phyloP scores from a whole-genome alignment of 2,888 invertebrate species.

The Halocaridina rubra region DNA sequence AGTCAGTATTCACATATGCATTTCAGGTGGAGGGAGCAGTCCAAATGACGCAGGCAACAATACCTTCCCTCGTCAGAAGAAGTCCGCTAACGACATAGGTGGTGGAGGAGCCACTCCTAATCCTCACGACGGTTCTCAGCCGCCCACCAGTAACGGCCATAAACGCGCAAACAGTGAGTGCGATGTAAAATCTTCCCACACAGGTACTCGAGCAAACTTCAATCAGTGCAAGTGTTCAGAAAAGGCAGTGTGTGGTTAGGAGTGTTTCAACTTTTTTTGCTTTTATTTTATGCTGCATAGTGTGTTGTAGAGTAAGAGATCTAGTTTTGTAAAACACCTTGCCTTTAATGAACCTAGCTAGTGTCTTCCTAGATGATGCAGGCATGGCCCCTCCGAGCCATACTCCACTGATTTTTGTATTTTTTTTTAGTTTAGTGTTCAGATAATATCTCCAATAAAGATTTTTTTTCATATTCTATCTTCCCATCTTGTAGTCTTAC shows the following conservation, averaged over 20 bases:
- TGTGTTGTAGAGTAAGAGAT: constrained; percentile 11
- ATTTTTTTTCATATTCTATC: neutral
- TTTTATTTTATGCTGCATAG: constrained; percentile 4
- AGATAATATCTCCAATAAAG: constrained; percentile 26
- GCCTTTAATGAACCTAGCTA: constrained; percentile 33
- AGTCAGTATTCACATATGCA: too few relatives aligned
- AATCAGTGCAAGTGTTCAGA: constrained; percentile 21
- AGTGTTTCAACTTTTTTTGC: neutral
- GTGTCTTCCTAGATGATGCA: constrained; percentile 31
- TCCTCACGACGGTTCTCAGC: constrained; percentile 12
- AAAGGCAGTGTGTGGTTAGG: constrained; percentile 32
- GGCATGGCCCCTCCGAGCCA: constrained; percentile 57
- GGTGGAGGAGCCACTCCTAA: constrained; percentile 13
- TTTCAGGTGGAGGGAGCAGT: constrained; percentile 50
- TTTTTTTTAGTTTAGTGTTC: neutral
- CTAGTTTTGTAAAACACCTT: constrained; percentile 16
- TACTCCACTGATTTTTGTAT: neutral
- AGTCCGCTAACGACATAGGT: constrained; percentile 25
- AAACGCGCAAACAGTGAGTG: constrained; percentile 57
- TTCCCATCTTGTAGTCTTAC: constrained; percentile 14
- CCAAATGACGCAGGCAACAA: constrained; percentile 62
- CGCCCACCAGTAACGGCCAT: constrained; percentile 17
- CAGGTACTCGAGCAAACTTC: constrained; percentile 32
- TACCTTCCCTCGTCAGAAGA: constrained; percentile 64
- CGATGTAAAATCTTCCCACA: constrained; percentile 24